These are phyloP conservation scores for Cassiopea andromeda DNA, from an alignment of 30 jellyfish, hydroid and myxozoan genomes.

Conservation along the genomic window DNA sequence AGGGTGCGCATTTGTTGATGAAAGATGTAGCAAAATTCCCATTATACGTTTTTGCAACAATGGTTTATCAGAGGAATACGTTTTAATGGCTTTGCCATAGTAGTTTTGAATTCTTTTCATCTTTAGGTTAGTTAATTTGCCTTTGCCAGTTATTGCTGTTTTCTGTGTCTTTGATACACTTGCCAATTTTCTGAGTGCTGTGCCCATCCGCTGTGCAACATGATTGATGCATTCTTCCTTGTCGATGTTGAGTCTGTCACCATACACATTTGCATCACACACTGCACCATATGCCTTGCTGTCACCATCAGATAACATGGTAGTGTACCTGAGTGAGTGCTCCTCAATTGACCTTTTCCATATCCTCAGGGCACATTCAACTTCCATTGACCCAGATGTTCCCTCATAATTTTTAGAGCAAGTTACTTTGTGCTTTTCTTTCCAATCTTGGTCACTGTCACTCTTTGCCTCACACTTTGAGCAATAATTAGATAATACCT, in stretches of 20 bases:
- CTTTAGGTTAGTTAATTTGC: neutral
- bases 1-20: constrained; percentile 40
- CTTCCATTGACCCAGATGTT: no score
- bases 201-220: constrained; percentile 12
- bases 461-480: neutral
- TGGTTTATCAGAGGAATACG: neutral
- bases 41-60: constrained; percentile 18
- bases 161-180: constrained; percentile 34
- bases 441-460: neutral
- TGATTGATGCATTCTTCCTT: constrained; percentile 1
- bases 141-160: constrained; percentile 28
- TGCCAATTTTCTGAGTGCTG: constrained; percentile 25
- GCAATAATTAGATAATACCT: no score
- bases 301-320: neutral
- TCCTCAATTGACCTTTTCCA: neutral
- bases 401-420: no score
- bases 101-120: neutral
- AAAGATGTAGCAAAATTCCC: neutral
- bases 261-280: neutral
- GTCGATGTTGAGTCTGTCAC: neutral
- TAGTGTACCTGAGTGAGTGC: constrained; percentile 9
- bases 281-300: constrained; percentile 11
- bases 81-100: constrained; percentile 36
- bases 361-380: no score
- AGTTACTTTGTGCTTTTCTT: neutral